These are phyloP conservation scores for Austrofundulus limnaeus DNA, from an alignment of 2,113 vertebrate genomes.

Conservation along the genomic window DNA sequence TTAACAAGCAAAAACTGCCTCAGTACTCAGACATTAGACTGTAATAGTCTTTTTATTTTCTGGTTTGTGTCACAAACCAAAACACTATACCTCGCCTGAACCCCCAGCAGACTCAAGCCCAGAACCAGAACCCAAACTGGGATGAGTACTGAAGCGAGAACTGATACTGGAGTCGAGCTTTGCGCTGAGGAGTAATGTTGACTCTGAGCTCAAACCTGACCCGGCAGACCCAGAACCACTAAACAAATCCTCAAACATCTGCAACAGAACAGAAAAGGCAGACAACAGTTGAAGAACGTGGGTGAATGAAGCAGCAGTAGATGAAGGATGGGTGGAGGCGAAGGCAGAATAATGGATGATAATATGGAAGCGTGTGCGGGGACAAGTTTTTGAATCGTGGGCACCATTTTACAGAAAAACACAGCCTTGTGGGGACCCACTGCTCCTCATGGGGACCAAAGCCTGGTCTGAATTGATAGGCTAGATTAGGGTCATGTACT, in stretches of 20 bases:
- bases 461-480: too few relatives aligned
- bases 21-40: slow-evolving; percentile 46
- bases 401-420: too few relatives aligned
- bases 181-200: slow-evolving; percentile 39
- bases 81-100: slow-evolving; percentile 67
- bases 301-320: not conserved
- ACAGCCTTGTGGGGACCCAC: too few relatives aligned
- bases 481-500: too few relatives aligned
- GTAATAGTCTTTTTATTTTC: slow-evolving; percentile 52
- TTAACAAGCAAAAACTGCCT: not conserved
- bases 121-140: slow-evolving; percentile 60
- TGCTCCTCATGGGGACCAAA: too few relatives aligned
- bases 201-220: slow-evolving; percentile 61
- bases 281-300: slow-evolving; percentile 3
- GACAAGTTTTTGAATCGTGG: too few relatives aligned
- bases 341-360: not conserved
- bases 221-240: slow-evolving; percentile 70
- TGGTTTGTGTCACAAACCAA: slow-evolving; percentile 50
- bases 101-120: slow-evolving; percentile 61
- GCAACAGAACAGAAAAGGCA: slow-evolving; percentile 52
- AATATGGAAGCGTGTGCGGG: not conserved
- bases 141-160: slow-evolving; percentile 46
- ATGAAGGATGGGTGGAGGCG: not conserved
- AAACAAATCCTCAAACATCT: slow-evolving; percentile 75
- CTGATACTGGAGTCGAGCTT: slow-evolving; percentile 40